Conservation (phyloP, 2,888 invertebrate genomes). For the Mongoloraphidia duomilia region DNA sequence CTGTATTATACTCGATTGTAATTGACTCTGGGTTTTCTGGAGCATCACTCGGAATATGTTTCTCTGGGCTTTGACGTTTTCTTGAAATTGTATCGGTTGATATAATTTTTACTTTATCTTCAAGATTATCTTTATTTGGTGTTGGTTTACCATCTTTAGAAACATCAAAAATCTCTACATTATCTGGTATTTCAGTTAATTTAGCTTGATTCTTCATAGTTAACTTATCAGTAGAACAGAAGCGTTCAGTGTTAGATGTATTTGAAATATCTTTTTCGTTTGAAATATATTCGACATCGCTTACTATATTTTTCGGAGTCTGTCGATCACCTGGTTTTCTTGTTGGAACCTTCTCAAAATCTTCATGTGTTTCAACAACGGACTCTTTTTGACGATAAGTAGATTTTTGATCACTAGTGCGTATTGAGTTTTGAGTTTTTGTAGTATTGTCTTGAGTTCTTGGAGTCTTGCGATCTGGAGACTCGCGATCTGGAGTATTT, state of each 20-base stretch:
- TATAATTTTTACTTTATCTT: neutral
- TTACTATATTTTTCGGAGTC: too few relatives aligned
- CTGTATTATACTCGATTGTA: neutral
- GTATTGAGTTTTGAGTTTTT: neutral
- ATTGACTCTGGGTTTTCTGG: neutral
- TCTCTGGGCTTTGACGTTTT: neutral
- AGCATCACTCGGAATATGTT: neutral
- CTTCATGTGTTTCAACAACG: neutral
- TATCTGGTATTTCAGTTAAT: conserved; percentile 1
- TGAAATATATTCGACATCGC: too few relatives aligned
- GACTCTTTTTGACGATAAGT: neutral
- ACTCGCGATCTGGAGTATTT: conserved; percentile 18
- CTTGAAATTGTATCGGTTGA: too few relatives aligned
- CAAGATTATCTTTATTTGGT: conserved; percentile 1
- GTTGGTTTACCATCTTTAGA: neutral
- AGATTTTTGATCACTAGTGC: neutral
- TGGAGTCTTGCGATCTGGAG: conserved; percentile 1
- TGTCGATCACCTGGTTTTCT: neutral
- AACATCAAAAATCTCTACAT: neutral
- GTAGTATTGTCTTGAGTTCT: neutral
- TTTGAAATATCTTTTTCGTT: too few relatives aligned
- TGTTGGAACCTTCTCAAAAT: neutral
- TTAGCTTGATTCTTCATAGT: too few relatives aligned
- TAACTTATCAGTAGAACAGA: too few relatives aligned
- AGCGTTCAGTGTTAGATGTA: too few relatives aligned